These are phyloP conservation scores for Umimayanthus kanabou DNA, from an alignment of 92 coral and sea anemone genomes.

Conservation along the genomic window DNA sequence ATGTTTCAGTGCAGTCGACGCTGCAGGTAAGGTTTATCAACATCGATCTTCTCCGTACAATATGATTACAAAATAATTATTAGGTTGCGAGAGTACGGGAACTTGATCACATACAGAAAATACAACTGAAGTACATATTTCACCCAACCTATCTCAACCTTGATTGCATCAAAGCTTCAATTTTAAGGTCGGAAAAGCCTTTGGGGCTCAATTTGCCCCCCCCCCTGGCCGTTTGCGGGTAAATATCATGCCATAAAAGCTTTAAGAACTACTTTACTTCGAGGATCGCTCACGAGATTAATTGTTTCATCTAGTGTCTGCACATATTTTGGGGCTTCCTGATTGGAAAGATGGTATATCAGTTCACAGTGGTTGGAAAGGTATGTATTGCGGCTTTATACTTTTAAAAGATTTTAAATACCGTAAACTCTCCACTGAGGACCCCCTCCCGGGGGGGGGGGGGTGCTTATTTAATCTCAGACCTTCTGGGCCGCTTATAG, in stretches of 20 bases:
- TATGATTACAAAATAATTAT: too few species aligned
- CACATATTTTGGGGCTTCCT: slow-evolving; percentile 28
- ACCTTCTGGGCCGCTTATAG: not conserved
- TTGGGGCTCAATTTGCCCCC: too few species aligned
- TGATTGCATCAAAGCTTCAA: too few species aligned
- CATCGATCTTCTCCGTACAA: not conserved
- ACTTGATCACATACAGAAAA: too few species aligned
- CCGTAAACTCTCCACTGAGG: not conserved
- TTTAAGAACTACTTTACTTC: too few species aligned
- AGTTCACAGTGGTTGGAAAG: slow-evolving; percentile 23
- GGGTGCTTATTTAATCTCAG: too few species aligned
- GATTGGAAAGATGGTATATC: slow-evolving; percentile 32
- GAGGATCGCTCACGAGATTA: not conserved
- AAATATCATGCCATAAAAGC: not conserved
- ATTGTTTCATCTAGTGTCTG: not conserved
- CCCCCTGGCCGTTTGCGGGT: too few species aligned
- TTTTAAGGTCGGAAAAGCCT: too few species aligned
- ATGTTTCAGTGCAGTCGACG: not conserved
- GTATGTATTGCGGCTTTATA: not conserved
- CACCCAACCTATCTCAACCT: too few species aligned
- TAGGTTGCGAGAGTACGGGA: too few species aligned
- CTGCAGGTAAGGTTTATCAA: slow-evolving; percentile 9
- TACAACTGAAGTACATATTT: too few species aligned
- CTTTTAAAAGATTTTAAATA: not conserved
- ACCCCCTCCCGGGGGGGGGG: too few species aligned